These are phyloP conservation scores for Sphecodes monilicornis DNA, from an alignment of 2,888 invertebrate species.

Conservation along the genomic window DNA sequence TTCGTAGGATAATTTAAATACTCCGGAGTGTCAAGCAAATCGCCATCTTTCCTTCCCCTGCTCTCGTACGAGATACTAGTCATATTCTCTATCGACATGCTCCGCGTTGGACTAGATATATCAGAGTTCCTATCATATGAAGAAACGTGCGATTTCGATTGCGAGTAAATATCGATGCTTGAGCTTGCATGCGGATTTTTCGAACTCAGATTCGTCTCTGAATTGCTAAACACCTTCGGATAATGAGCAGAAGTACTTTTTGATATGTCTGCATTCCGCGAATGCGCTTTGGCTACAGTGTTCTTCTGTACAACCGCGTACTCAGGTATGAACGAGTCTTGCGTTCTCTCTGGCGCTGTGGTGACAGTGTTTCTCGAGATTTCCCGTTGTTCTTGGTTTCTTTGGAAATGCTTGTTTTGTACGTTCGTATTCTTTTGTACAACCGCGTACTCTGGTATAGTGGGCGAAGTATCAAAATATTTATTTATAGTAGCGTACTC, in stretches of 20 bases:
- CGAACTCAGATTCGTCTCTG: constrained; percentile 38
- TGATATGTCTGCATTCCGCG: constrained; percentile 49
- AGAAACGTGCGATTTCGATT: constrained; percentile 65
- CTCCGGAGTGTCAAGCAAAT: constrained; percentile 74
- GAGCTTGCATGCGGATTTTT: constrained; percentile 61
- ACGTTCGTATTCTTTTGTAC: constrained; percentile 73
- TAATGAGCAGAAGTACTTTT: constrained; percentile 51
- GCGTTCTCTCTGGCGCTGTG: constrained; percentile 47
- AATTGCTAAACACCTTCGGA: constrained; percentile 47
- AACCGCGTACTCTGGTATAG: constrained; percentile 81
- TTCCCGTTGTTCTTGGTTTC: constrained; percentile 62
- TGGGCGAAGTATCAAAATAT: constrained; percentile 75
- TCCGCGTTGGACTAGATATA: constrained; percentile 74
- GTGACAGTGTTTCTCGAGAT: constrained; percentile 35
- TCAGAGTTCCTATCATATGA: constrained; percentile 67
- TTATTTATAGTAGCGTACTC: constrained; percentile 80
- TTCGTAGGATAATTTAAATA: constrained; percentile 73
- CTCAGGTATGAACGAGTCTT: constrained; percentile 73
- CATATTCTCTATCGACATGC: constrained; percentile 73
- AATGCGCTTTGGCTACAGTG: constrained; percentile 54
- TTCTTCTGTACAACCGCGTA: constrained; percentile 82
- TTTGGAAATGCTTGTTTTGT: constrained; percentile 63
- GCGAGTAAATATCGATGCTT: constrained; percentile 64
- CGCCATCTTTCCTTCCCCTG: constrained; percentile 64
- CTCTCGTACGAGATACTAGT: constrained; percentile 57